phyloP scores from a whole-genome alignment of 2,888 invertebrate species.

The Mimachlamys varia region DNA sequence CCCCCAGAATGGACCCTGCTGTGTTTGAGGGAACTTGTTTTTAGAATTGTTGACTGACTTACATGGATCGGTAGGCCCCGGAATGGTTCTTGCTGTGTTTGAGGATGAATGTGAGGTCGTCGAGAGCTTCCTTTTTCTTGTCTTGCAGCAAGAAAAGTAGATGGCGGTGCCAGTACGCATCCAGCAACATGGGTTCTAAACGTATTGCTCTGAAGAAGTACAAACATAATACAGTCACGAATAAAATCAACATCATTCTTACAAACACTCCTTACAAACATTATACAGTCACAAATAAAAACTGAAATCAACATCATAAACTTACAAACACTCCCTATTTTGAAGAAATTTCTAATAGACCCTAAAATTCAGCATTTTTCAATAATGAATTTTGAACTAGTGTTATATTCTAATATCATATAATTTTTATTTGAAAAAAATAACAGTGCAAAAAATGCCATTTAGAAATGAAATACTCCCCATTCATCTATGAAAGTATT shows the following conservation, averaged over 20 bases:
- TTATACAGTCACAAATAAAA: neutral
- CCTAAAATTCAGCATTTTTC: too few relatives aligned
- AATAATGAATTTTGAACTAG: too few relatives aligned
- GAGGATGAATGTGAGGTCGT: conserved; percentile 79
- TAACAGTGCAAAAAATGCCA: too few relatives aligned
- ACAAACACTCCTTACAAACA: neutral
- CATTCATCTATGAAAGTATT: too few relatives aligned
- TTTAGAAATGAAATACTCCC: too few relatives aligned
- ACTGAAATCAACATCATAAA: too few relatives aligned
- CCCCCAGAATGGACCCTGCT: conserved; percentile 78
- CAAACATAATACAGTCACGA: neutral
- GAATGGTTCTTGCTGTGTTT: conserved; percentile 78
- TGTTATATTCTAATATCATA: too few relatives aligned
- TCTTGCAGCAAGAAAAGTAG: conserved; percentile 78
- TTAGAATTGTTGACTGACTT: too few relatives aligned
- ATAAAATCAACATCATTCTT: too few relatives aligned
- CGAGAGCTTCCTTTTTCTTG: conserved; percentile 76
- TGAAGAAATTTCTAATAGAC: too few relatives aligned
- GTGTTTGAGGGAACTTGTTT: conserved; percentile 75
- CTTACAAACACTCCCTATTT: too few relatives aligned
- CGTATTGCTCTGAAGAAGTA: conserved; percentile 72
- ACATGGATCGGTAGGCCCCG: conserved; percentile 79
- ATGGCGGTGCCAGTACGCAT: conserved; percentile 82
- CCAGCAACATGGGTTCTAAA: conserved; percentile 77
- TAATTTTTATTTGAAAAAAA: too few relatives aligned